Conservation (phyloP, 1,140 invertebrate species). For the Copidosoma floridanum region DNA sequence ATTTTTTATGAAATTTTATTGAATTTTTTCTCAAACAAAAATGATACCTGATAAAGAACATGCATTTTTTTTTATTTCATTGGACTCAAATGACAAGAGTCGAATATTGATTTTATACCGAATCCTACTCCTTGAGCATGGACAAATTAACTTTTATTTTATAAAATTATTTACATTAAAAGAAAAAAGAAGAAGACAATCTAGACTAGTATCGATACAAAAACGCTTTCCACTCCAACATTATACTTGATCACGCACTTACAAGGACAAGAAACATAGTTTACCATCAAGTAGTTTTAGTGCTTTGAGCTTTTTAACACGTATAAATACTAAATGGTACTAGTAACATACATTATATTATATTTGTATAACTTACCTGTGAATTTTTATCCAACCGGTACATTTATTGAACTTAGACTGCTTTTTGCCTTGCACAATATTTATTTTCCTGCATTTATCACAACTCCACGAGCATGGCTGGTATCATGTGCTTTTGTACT, state of each 20-base stretch:
- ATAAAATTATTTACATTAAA: background rate
- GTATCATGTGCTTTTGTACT: too few species aligned
- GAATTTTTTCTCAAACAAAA: too few species aligned
- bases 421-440: conserved; percentile 30
- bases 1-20: background rate
- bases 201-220: conserved; percentile 13
- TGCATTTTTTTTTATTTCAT: too few species aligned
- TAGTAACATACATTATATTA: background rate
- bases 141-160: background rate
- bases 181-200: conserved; percentile 2
- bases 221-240: conserved; percentile 20
- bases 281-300: conserved; percentile 2
- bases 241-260: conserved; percentile 12
- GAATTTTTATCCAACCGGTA: background rate
- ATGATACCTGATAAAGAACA: too few species aligned
- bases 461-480: conserved; percentile 42
- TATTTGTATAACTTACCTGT: background rate
- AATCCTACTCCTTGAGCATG: too few species aligned
- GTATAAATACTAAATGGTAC: conserved; percentile 7
- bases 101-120: too few species aligned
- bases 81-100: too few species aligned
- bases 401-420: conserved; percentile 11
- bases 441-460: conserved; percentile 35
- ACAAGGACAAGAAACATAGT: conserved; percentile 4
- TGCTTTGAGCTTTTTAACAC: background rate